A percentile compares a stretch with the other conserved stretches of the same genome.
Evolutionary conservation across 2,797 vertebrate species (phyloP).

Genomic region (Sparus aurata): DNA sequence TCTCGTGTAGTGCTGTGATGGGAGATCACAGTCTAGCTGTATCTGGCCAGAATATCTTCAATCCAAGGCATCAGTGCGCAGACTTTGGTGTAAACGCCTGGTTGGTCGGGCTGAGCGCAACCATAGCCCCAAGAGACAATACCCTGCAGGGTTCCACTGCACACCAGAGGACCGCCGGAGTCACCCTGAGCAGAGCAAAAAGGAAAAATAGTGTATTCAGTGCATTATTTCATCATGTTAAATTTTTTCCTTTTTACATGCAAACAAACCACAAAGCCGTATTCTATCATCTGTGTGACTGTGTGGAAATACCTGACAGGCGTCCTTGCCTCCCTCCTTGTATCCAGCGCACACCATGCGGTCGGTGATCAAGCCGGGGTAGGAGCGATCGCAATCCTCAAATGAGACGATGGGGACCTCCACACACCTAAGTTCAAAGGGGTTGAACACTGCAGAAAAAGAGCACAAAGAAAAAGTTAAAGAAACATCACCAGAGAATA

Average conservation of each 20-base stretch:
- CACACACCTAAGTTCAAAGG: conserved; percentile 82
- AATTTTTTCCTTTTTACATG: not conserved
- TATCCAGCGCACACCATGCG: conserved; percentile 86
- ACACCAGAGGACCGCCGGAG: conserved; percentile 90
- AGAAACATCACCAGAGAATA: not conserved
- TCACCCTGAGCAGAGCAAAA: conserved; percentile 81
- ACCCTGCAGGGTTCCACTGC: conserved; percentile 88
- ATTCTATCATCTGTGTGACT: conserved; percentile 6
- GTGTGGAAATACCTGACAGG: conserved; percentile 81
- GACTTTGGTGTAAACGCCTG: conserved; percentile 90
- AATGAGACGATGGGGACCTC: conserved; percentile 80
- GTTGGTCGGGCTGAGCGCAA: conserved; percentile 83
- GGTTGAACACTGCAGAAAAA: conserved; percentile 81
- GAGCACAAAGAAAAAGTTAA: conserved; percentile 4
- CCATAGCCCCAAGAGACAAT: conserved; percentile 91
- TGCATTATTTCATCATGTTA: not conserved
- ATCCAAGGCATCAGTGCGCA: conserved; percentile 91
- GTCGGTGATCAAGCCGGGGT: conserved; percentile 79
- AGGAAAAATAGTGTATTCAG: not conserved
- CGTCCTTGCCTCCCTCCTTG: conserved; percentile 84
- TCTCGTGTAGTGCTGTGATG: conserved; percentile 29
- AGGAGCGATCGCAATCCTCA: conserved; percentile 74
- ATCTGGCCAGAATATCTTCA: conserved; percentile 70
- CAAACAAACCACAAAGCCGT: not conserved
- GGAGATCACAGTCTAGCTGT: conserved; percentile 75